phyloP scores from a whole-genome alignment of 2,113 vertebrate genomes.

The Scytalopus superciliaris region DNA sequence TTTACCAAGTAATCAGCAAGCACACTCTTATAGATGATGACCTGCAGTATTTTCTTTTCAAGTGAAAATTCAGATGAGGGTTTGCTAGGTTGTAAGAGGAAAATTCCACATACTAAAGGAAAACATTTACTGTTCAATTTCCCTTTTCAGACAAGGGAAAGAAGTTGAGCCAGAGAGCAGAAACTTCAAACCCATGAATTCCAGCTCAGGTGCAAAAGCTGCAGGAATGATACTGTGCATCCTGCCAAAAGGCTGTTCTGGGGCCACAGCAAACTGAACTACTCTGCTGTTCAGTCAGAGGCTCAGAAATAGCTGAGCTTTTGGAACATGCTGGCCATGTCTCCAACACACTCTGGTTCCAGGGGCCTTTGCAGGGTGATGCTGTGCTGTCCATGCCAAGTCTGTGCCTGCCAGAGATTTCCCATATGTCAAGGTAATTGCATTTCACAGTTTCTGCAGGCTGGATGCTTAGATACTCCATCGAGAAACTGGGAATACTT shows the following conservation, averaged over 20 bases:
- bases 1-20: not conserved
- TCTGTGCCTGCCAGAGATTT: not conserved
- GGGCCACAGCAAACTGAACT: not conserved
- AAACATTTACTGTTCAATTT: not conserved
- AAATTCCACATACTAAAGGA: not conserved
- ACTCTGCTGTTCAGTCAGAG: not conserved
- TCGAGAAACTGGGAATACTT: not conserved
- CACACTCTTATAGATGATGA: not conserved
- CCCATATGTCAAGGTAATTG: conserved; percentile 14
- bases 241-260: not conserved
- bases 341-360: not conserved
- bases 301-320: conserved; percentile 14
- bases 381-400: not conserved
- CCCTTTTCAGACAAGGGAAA: not conserved
- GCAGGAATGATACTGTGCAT: not conserved
- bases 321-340: not conserved
- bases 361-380: not conserved
- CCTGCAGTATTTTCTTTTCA: not conserved
- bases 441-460: not conserved
- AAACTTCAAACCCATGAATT: not conserved
- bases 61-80: not conserved
- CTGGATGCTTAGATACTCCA: not conserved
- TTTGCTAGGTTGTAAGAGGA: not conserved
- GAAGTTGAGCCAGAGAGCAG: not conserved
- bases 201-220: not conserved